Evolutionary conservation across 2,797 vertebrate species (phyloP).

Genomic region (Manis pentadactyla): DNA sequence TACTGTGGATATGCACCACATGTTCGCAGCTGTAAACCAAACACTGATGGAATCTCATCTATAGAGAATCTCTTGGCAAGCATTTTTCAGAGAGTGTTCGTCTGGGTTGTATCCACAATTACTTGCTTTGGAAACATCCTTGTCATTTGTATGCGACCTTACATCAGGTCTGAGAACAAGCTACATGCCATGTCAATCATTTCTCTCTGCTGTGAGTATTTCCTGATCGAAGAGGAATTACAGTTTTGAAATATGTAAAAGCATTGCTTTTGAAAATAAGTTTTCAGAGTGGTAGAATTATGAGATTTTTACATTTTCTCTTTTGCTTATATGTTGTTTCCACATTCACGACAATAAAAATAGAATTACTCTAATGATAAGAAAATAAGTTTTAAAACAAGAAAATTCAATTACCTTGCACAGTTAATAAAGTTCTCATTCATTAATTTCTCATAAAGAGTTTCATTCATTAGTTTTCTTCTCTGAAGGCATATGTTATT

Average conservation of each 20-base stretch:
- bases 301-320: neutral
- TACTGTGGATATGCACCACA: slow-evolving; percentile 98
- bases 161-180: slow-evolving; percentile 97
- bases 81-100: slow-evolving; percentile 96
- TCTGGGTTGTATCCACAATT: slow-evolving; percentile 97
- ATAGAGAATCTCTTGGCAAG: slow-evolving; percentile 97
- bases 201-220: slow-evolving; percentile 97
- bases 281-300: neutral
- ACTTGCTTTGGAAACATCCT: slow-evolving; percentile 98
- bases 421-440: neutral
- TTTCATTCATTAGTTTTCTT: neutral
- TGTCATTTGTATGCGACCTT: slow-evolving; percentile 97
- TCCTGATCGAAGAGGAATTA: neutral
- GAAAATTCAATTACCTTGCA: neutral
- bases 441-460: neutral
- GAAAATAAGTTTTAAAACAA: neutral
- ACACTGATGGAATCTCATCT: slow-evolving; percentile 98
- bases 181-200: slow-evolving; percentile 97
- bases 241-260: neutral
- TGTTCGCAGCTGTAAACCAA: slow-evolving; percentile 98
- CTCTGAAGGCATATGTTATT: neutral
- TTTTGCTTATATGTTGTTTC: neutral
- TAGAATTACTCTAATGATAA: slow-evolving; percentile 4
- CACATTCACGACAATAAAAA: slow-evolving; percentile 42
- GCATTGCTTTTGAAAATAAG: neutral